Evolutionary conservation across 2,797 vertebrate species (phyloP).

Genomic region (Oryzias dopingdopingensis): DNA sequence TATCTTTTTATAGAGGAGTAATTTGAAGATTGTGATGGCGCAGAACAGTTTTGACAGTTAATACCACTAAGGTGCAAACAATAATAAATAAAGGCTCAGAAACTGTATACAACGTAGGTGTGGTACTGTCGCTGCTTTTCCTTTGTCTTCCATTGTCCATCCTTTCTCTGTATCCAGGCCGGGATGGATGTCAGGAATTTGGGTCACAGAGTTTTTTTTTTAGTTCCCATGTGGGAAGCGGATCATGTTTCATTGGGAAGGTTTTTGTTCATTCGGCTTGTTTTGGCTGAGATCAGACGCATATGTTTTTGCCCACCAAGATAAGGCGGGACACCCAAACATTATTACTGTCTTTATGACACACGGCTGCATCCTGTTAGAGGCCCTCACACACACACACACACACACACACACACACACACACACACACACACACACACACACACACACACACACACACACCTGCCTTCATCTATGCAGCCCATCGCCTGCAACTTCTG

Average conservation of each 20-base stretch:
- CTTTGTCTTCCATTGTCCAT: neutral
- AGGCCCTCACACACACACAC: neutral
- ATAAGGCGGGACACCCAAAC: neutral
- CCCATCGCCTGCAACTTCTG: neutral
- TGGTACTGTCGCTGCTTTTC: neutral
- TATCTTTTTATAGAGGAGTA: too few species aligned
- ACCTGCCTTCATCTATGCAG: slow-evolving; percentile 9
- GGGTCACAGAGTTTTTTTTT: slow-evolving; percentile 36
- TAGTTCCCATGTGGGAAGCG: slow-evolving; percentile 31
- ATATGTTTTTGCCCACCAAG: slow-evolving; percentile 5
- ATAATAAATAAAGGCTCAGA: too few species aligned
- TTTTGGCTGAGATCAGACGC: slow-evolving; percentile 9
- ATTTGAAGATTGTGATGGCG: too few species aligned
- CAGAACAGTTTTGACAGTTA: too few species aligned
- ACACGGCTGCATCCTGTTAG: neutral
- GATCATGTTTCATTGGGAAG: slow-evolving; percentile 4
- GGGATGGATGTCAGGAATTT: slow-evolving; percentile 28
- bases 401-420: too few species aligned
- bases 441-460: neutral
- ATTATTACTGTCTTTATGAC: neutral
- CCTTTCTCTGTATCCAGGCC: neutral
- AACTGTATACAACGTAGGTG: neutral
- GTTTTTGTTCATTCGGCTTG: slow-evolving; percentile 41
- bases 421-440: too few species aligned
- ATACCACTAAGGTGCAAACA: too few species aligned